A percentile compares a stretch with the other conserved stretches of the same genome.
These are phyloP conservation scores for Podarcis raffonei DNA, from an alignment of 2,113 vertebrate genomes.

Conservation along the genomic window DNA sequence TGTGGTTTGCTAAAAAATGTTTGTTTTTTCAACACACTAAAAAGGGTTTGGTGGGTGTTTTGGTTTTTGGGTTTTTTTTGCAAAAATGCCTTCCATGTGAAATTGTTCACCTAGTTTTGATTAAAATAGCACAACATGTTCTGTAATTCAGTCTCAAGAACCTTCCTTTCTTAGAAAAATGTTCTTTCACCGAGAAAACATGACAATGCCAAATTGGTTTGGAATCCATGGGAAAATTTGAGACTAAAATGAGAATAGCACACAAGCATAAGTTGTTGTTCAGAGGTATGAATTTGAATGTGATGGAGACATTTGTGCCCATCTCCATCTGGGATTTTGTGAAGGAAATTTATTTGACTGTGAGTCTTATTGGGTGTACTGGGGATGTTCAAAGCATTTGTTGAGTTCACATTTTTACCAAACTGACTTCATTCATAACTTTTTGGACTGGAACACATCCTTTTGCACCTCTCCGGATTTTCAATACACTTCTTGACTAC, in stretches of 20 bases:
- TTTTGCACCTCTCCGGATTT: not conserved
- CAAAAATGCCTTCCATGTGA: slow-evolving; percentile 7
- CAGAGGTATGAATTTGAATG: not conserved
- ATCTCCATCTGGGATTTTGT: not conserved
- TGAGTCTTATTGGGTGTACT: not conserved
- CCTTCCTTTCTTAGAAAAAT: not conserved
- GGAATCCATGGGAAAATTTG: not conserved
- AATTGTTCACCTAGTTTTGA: slow-evolving; percentile 18
- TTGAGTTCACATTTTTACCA: not conserved
- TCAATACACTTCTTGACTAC: not conserved
- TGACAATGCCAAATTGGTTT: slow-evolving; percentile 1
- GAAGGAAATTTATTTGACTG: not conserved
- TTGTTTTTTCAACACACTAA: not conserved
- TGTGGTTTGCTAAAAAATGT: slow-evolving; percentile 15
- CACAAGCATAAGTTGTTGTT: not conserved
- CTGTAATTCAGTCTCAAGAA: not conserved
- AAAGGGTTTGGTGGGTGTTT: not conserved
- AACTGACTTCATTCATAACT: not conserved
- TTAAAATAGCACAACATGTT: slow-evolving; percentile 14
- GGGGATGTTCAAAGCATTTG: not conserved
- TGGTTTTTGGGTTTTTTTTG: not conserved
- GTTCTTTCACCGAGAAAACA: not conserved
- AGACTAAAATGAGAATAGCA: not conserved
- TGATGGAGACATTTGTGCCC: not conserved
- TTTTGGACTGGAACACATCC: not conserved